These are phyloP conservation scores for Acanthiza pusilla DNA, from an alignment of 2,797 vertebrate species.

Conservation along the genomic window DNA sequence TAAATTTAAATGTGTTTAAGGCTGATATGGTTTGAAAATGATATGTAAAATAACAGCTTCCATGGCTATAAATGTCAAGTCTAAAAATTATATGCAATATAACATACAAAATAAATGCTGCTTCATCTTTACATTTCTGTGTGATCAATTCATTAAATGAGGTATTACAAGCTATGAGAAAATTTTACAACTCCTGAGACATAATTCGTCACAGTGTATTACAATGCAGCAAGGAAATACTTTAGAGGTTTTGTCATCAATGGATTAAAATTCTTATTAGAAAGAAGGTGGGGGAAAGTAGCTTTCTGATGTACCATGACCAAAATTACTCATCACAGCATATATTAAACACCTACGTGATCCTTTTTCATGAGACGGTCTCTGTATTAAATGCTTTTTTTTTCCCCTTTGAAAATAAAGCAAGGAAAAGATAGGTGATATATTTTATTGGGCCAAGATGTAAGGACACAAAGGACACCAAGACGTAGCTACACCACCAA, in stretches of 20 bases:
- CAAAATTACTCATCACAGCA: conserved; percentile 54
- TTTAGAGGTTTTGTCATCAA: conserved; percentile 60
- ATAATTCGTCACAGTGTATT: conserved; percentile 72
- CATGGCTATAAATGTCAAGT: conserved; percentile 79
- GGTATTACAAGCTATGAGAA: conserved; percentile 74
- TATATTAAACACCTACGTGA: conserved; percentile 49
- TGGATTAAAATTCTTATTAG: conserved; percentile 64
- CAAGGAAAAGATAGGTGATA: neutral
- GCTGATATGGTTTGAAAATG: conserved; percentile 78
- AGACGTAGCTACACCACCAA: neutral
- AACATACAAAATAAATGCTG: conserved; percentile 78
- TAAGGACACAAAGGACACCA: neutral
- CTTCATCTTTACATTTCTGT: conserved; percentile 73
- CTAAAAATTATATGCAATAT: conserved; percentile 78
- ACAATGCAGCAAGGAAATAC: conserved; percentile 69
- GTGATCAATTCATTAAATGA: conserved; percentile 80
- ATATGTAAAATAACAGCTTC: conserved; percentile 80
- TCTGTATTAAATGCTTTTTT: neutral
- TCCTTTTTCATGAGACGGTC: conserved; percentile 2
- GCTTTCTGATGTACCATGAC: conserved; percentile 46
- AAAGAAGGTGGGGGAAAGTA: conserved; percentile 30
- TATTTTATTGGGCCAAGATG: neutral
- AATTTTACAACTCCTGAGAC: conserved; percentile 58
- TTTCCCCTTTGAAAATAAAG: neutral
- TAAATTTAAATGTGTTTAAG: conserved; percentile 85